Evolutionary conservation across 2,888 invertebrate genomes (phyloP).

Genomic region (Pachymerium ferrugineum): DNA sequence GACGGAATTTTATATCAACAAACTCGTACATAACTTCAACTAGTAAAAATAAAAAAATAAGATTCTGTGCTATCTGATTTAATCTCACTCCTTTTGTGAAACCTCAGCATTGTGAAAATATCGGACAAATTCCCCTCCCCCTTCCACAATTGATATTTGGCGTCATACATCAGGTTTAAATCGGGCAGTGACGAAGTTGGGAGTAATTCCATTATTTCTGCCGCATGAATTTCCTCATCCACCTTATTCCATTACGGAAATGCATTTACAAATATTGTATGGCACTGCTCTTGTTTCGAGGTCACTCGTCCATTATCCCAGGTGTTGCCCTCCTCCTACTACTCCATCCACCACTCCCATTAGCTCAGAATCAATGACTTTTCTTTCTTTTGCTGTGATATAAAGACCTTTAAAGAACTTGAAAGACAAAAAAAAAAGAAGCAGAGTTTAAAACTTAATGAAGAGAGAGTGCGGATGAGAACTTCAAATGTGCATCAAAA

Average conservation of each 20-base stretch:
- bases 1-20: too few relatives aligned
- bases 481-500: too few relatives aligned
- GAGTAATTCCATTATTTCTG: neutral
- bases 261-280: conserved; percentile 19
- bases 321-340: too few relatives aligned
- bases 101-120: too few relatives aligned
- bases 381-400: neutral
- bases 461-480: too few relatives aligned
- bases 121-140: too few relatives aligned
- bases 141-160: conserved; percentile 11
- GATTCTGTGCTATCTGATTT: too few relatives aligned
- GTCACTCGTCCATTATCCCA: conserved; percentile 16
- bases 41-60: too few relatives aligned
- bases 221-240: neutral
- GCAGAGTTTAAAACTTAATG: too few relatives aligned
- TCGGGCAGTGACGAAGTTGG: neutral
- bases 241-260: conserved; percentile 16
- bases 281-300: conserved; percentile 7
- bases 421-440: neutral
- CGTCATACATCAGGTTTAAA: neutral
- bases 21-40: too few relatives aligned
- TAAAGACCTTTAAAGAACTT: neutral
- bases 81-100: too few relatives aligned
- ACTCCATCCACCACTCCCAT: conserved; percentile 9
- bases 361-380: conserved; percentile 14